phyloP scores from a whole-genome alignment of 1,140 invertebrate genomes.

The Brachionus sp. region DNA sequence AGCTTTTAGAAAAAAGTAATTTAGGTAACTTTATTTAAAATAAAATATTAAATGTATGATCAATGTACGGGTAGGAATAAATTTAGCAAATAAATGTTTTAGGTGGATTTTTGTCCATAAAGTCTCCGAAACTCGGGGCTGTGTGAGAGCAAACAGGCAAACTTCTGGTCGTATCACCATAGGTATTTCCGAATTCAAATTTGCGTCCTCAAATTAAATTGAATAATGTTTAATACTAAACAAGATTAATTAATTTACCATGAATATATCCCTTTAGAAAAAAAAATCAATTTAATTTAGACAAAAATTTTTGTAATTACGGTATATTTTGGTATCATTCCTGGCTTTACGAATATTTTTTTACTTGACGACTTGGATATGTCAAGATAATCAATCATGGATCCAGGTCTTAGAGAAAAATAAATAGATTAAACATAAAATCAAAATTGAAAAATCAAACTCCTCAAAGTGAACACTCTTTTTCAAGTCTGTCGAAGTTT shows the following conservation, averaged over 20 bases:
- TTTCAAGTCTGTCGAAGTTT: not conserved
- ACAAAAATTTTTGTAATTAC: conserved; percentile 55
- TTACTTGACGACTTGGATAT: conserved; percentile 48
- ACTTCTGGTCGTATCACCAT: conserved; percentile 58
- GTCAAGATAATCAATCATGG: not conserved
- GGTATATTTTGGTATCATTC: conserved; percentile 60
- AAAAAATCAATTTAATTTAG: not conserved
- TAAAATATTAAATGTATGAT: not conserved
- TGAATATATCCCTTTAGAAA: conserved; percentile 3
- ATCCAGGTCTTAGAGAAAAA: not conserved
- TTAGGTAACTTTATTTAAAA: not conserved
- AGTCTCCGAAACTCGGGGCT: conserved; percentile 51
- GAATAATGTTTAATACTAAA: not conserved
- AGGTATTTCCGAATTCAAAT: conserved; percentile 58
- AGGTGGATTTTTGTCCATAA: conserved; percentile 47
- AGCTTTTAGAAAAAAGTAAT: not conserved
- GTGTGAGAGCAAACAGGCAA: conserved; percentile 55
- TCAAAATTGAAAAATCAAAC: not conserved
- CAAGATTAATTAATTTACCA: conserved; percentile 6
- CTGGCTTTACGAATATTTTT: conserved; percentile 52
- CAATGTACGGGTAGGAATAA: not conserved
- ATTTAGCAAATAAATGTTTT: conserved; percentile 41
- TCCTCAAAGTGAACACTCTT: conserved; percentile 2
- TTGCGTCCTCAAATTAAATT: conserved; percentile 51
- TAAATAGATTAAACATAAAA: not conserved